Percentiles rank a stretch among this genome's conserved stretches.
Conservation (phyloP, 2,888 invertebrate species). For the Crossocerus cetratus region DNA sequence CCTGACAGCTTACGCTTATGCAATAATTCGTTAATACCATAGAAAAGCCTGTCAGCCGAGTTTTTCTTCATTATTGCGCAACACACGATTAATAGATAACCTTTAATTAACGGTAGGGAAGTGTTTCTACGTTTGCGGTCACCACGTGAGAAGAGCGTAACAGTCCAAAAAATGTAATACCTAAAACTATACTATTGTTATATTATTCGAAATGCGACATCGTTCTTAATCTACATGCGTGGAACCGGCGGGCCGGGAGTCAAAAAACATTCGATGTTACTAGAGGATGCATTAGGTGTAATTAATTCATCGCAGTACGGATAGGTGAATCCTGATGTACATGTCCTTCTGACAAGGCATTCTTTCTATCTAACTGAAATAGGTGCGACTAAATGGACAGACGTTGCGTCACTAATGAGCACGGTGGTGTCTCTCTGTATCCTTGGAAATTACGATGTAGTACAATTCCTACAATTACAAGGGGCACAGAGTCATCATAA, state of each 20-base stretch:
- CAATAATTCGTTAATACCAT: too few relatives aligned
- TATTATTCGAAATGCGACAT: constrained; percentile 49
- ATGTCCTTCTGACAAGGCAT: constrained; percentile 21
- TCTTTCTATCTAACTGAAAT: constrained; percentile 26
- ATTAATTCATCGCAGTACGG: constrained; percentile 37
- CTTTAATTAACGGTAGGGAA: constrained; percentile 27
- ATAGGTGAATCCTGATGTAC: constrained; percentile 32
- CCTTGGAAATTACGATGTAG: not conserved
- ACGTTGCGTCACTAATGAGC: not conserved
- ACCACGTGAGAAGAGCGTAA: constrained; percentile 42
- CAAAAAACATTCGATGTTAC: constrained; percentile 51
- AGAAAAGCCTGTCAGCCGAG: too few relatives aligned
- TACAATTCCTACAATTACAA: too few relatives aligned
- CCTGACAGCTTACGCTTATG: constrained; percentile 16
- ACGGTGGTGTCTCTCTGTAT: not conserved
- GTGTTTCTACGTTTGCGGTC: constrained; percentile 41
- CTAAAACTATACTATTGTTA: constrained; percentile 41
- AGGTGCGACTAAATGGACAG: constrained; percentile 36
- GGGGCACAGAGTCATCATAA: too few relatives aligned
- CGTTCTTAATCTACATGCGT: constrained; percentile 54
- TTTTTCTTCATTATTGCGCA: constrained; percentile 5
- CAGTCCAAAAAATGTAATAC: constrained; percentile 37
- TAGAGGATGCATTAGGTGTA: constrained; percentile 41
- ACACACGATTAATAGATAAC: constrained; percentile 30
- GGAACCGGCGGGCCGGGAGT: constrained; percentile 59